These are phyloP conservation scores for Erebia ligea DNA, from an alignment of 2,888 invertebrate genomes.

Conservation along the genomic window DNA sequence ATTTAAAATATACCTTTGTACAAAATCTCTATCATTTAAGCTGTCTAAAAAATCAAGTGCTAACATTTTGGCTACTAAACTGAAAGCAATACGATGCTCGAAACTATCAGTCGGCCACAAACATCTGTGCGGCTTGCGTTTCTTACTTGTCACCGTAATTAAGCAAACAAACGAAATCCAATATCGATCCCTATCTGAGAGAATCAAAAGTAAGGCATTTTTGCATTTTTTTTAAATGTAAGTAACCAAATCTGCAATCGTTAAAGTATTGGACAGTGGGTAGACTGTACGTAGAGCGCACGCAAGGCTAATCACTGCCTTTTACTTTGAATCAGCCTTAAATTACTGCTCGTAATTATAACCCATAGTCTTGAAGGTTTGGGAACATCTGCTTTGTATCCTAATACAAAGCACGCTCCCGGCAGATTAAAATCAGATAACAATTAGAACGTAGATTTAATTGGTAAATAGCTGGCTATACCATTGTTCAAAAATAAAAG, in stretches of 20 bases:
- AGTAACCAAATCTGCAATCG: background rate
- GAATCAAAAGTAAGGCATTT: too few species aligned
- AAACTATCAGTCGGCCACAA: too few species aligned
- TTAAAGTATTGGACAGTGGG: constrained; percentile 47
- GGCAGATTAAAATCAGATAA: constrained; percentile 28
- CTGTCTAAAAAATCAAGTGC: too few species aligned
- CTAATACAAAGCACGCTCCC: constrained; percentile 28
- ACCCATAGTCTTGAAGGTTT: constrained; percentile 63
- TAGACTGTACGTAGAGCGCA: constrained; percentile 49
- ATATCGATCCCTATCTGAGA: too few species aligned
- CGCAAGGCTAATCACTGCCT: constrained; percentile 68
- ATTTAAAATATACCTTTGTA: too few species aligned
- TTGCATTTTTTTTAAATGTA: background rate
- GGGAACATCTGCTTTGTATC: too few species aligned
- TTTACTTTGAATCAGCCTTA: constrained; percentile 68
- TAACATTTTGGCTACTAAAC: too few species aligned
- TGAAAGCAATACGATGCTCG: too few species aligned
- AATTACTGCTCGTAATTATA: constrained; percentile 68
- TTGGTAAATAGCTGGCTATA: constrained; percentile 20
- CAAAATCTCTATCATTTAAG: too few species aligned
- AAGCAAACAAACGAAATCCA: background rate
- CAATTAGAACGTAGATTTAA: constrained; percentile 32
- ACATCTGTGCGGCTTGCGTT: too few species aligned
- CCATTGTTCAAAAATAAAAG: constrained; percentile 16
- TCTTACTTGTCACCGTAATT: too few species aligned